These are phyloP conservation scores for Stenodema calcarata DNA, from an alignment of 2,888 invertebrate species.

Conservation along the genomic window DNA sequence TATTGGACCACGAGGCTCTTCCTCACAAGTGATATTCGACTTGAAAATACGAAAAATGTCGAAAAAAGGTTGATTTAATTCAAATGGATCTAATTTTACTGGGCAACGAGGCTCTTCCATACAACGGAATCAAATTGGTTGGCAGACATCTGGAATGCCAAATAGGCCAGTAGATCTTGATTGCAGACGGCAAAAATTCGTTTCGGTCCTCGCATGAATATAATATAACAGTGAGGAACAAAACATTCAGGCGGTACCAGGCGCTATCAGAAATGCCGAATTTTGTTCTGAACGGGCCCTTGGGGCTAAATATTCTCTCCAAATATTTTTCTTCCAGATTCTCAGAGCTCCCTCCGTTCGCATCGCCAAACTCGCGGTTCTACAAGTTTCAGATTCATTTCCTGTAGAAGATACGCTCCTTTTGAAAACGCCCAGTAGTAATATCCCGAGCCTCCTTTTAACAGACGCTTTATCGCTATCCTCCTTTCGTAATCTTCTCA, in stretches of 20 bases:
- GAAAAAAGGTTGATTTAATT: too few relatives aligned
- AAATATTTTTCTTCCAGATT: neutral
- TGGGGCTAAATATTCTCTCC: neutral
- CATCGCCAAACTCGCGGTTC: neutral
- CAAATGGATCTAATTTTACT: too few relatives aligned
- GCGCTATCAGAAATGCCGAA: neutral
- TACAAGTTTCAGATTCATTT: conserved; percentile 23
- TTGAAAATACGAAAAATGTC: too few relatives aligned
- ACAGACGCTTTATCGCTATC: neutral
- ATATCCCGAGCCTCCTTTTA: neutral
- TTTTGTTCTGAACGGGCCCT: neutral
- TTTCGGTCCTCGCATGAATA: too few relatives aligned
- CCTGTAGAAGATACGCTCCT: neutral
- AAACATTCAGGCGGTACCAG: neutral
- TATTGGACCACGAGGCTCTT: too few relatives aligned
- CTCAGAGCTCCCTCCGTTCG: neutral
- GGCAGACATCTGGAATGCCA: too few relatives aligned
- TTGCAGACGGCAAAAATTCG: too few relatives aligned
- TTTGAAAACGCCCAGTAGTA: neutral
- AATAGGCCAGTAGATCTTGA: too few relatives aligned
- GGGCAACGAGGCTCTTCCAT: too few relatives aligned
- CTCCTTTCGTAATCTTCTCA: conserved; percentile 9
- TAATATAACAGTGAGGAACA: neutral
- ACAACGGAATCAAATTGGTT: too few relatives aligned
- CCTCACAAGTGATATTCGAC: too few relatives aligned